Conservation (phyloP, 2,113 vertebrate genomes). For the Anoura caudifer region DNA sequence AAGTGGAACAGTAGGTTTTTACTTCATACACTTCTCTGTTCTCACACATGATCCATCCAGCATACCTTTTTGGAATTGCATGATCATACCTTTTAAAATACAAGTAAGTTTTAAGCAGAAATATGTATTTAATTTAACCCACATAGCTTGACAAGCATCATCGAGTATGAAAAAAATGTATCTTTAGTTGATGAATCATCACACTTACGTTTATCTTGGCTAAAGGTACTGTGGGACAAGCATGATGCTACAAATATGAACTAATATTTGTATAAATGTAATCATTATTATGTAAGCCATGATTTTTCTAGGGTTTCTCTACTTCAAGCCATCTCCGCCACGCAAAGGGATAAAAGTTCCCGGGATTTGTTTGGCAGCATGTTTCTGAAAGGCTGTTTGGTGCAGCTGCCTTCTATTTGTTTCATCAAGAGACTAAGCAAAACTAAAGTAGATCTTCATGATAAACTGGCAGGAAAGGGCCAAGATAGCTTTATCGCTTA, state of each 20-base stretch:
- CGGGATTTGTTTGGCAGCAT: slow-evolving; percentile 62
- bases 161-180: not conserved
- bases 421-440: slow-evolving; percentile 58
- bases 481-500: slow-evolving; percentile 73
- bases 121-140: not conserved
- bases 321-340: not conserved
- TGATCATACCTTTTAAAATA: not conserved
- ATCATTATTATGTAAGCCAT: not conserved
- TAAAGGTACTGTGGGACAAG: not conserved
- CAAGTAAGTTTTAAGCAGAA: not conserved
- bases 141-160: not conserved
- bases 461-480: slow-evolving; percentile 64
- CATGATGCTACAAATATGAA: not conserved
- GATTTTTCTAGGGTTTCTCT: not conserved
- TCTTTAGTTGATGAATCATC: not conserved
- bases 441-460: slow-evolving; percentile 55
- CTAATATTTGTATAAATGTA: not conserved
- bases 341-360: slow-evolving; percentile 29
- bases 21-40: not conserved
- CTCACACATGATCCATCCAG: not conserved
- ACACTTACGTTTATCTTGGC: not conserved
- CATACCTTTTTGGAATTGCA: not conserved
- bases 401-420: slow-evolving; percentile 68
- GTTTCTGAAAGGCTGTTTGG: slow-evolving; percentile 36
- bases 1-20: not conserved